Evolutionary conservation across 2,113 vertebrate species (phyloP).

Genomic region (Neodon shergylaensis): DNA sequence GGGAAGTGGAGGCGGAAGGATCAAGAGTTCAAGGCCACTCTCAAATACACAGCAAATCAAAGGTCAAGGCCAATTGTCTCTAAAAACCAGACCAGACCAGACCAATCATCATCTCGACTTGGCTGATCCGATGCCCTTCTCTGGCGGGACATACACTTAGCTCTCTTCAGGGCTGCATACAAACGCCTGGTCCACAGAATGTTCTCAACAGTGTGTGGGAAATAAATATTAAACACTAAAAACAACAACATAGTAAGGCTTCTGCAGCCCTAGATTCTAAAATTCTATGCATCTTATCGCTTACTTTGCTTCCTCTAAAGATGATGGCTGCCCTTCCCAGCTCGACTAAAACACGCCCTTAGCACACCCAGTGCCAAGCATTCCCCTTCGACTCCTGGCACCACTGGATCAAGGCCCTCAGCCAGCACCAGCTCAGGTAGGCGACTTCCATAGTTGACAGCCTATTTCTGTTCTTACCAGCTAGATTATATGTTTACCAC

Average conservation of each 20-base stretch:
- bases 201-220: not conserved
- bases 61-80: not conserved
- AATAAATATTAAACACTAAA: not conserved
- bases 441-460: constrained; percentile 6
- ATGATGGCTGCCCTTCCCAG: not conserved
- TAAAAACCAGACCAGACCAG: not conserved
- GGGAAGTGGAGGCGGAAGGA: not conserved
- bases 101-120: not conserved
- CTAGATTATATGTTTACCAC: constrained; percentile 35
- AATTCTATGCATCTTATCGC: not conserved
- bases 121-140: not conserved
- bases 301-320: constrained; percentile 10
- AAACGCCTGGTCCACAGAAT: not conserved
- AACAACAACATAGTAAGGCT: constrained; percentile 9
- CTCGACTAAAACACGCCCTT: not conserved
- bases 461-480: constrained; percentile 39
- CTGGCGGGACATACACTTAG: not conserved
- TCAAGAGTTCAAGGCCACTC: not conserved
- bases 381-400: not conserved
- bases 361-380: not conserved
- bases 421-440: not conserved
- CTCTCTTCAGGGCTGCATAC: not conserved
- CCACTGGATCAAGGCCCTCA: not conserved
- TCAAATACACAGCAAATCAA: not conserved
- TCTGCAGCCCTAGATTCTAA: not conserved